These are phyloP conservation scores for Nycticryphes semicollaris DNA, from an alignment of 2,113 vertebrate species.

Conservation along the genomic window DNA sequence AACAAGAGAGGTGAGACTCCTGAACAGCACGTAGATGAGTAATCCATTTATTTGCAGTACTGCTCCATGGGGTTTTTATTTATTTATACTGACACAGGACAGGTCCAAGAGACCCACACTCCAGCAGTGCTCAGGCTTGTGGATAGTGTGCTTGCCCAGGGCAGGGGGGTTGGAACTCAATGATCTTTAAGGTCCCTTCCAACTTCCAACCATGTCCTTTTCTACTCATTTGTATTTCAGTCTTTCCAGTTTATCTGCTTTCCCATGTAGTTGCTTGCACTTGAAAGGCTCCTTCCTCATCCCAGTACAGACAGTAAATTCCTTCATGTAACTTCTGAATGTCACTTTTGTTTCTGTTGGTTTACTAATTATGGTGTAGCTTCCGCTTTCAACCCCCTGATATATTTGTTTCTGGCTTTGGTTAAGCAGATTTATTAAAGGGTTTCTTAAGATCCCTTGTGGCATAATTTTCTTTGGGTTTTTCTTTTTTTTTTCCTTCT, in stretches of 20 bases:
- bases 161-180: too few species aligned
- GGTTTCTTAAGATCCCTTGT: neutral
- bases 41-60: neutral
- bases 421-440: neutral
- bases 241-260: neutral
- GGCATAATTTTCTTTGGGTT: neutral
- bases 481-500: neutral
- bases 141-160: neutral
- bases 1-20: neutral
- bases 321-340: neutral
- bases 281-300: neutral
- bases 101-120: neutral
- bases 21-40: neutral
- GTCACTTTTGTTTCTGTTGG: neutral
- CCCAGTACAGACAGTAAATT: neutral
- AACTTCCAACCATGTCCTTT: neutral
- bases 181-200: too few species aligned
- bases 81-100: neutral
- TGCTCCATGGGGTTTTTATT: neutral
- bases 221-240: neutral
- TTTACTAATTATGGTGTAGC: neutral
- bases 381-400: neutral
- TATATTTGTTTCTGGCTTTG: neutral
- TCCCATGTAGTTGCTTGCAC: neutral
- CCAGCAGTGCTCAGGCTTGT: neutral